These are phyloP conservation scores for Engystomops pustulosus DNA, from an alignment of 2,113 vertebrate genomes.

Conservation along the genomic window DNA sequence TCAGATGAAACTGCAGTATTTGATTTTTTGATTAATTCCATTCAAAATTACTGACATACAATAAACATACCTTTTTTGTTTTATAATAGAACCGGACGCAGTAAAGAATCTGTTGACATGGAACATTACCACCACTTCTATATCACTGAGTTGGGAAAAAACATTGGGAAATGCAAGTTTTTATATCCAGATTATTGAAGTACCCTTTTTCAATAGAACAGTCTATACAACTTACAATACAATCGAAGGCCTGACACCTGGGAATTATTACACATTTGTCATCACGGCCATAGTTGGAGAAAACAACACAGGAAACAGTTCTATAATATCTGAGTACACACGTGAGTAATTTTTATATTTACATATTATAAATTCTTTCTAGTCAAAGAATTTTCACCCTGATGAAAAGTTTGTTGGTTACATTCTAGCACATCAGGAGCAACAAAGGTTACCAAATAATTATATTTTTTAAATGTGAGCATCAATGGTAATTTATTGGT, in stretches of 20 bases:
- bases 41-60: too few species aligned
- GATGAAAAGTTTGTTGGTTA: too few species aligned
- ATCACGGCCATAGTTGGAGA: constrained; percentile 1
- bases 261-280: constrained; percentile 29
- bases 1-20: too few species aligned
- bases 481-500: too few species aligned
- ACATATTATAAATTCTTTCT: too few species aligned
- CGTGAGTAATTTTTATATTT: constrained; percentile 8
- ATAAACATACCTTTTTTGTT: not conserved
- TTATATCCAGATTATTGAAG: not conserved
- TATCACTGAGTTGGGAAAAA: not conserved
- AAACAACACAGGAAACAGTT: not conserved
- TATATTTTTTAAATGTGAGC: too few species aligned
- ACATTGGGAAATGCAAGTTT: not conserved
- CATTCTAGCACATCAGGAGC: too few species aligned
- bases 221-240: not conserved
- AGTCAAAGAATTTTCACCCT: too few species aligned
- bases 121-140: not conserved
- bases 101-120: not conserved
- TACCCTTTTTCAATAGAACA: not conserved
- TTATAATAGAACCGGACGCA: not conserved
- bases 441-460: too few species aligned
- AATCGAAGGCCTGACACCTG: not conserved
- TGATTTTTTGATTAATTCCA: too few species aligned
- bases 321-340: not conserved